phyloP scores from a whole-genome alignment of 2,888 invertebrate genomes.

The Euspilapteryx auroguttella region DNA sequence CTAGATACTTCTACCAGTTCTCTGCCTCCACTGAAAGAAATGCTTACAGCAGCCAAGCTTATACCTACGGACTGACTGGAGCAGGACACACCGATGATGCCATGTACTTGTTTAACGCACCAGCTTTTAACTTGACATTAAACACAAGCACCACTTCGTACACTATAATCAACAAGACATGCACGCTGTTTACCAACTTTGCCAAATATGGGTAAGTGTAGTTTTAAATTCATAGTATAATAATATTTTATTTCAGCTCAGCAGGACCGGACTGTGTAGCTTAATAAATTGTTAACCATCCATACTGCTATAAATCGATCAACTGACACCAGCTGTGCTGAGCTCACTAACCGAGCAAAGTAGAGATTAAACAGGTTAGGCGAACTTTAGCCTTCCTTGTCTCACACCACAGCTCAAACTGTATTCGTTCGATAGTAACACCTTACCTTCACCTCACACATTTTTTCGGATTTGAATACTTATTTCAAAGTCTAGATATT shows the following conservation, averaged over 20 bases:
- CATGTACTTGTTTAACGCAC: conserved; percentile 10
- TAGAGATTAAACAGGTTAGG: no score
- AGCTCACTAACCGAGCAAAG: no score
- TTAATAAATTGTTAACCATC: no score
- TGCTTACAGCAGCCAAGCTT: conserved; percentile 4
- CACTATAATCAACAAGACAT: conserved; percentile 8
- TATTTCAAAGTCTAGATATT: no score
- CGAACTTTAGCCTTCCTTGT: no score
- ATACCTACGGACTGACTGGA: conserved; percentile 7
- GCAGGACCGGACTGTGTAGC: no score
- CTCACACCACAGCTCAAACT: no score
- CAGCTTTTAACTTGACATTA: conserved; percentile 6
- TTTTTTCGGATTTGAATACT: no score
- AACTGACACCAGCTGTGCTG: no score
- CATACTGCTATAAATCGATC: no score
- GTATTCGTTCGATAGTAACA: no score
- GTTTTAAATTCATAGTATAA: neutral
- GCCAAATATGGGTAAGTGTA: conserved; percentile 11
- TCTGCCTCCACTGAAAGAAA: conserved; percentile 7
- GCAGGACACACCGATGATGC: conserved; percentile 11
- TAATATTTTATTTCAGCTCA: neutral
- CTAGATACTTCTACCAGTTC: conserved; percentile 8
- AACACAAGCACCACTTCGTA: conserved; percentile 7
- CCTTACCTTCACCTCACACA: no score
- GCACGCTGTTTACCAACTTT: conserved; percentile 11